Conservation (phyloP, 2,888 invertebrate species). For the Thelaira solivaga region DNA sequence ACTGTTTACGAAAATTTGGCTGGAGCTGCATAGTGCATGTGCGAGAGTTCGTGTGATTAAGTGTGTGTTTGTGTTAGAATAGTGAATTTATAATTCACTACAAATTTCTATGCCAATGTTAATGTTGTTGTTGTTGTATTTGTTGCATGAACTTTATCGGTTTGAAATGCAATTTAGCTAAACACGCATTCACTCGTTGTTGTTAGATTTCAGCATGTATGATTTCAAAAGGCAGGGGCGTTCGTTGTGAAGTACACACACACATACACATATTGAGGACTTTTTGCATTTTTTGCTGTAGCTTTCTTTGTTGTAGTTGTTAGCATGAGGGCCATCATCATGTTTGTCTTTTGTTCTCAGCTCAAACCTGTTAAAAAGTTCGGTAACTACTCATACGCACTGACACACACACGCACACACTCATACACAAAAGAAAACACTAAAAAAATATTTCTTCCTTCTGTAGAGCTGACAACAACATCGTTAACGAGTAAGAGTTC, state of each 20-base stretch:
- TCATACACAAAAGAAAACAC: not conserved
- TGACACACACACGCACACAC: not conserved
- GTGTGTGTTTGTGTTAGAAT: not conserved
- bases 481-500: constrained; percentile 36
- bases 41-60: not conserved
- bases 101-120: constrained; percentile 54
- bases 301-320: too few relatives aligned
- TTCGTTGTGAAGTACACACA: too few relatives aligned
- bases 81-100: constrained; percentile 34
- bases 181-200: constrained; percentile 30
- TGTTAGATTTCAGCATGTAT: constrained; percentile 12
- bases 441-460: constrained; percentile 44
- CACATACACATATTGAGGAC: constrained; percentile 36
- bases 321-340: constrained; percentile 11
- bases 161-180: constrained; percentile 41
- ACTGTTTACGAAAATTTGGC: too few relatives aligned
- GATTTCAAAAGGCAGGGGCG: not conserved
- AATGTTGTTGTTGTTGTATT: constrained; percentile 7
- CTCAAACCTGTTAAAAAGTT: constrained; percentile 54
- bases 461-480: constrained; percentile 43
- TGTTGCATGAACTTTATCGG: constrained; percentile 44
- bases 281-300: constrained; percentile 14
- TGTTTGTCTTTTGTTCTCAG: constrained; percentile 47
- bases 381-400: constrained; percentile 8
- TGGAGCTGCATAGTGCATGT: not conserved